Conservation (phyloP, 2,888 invertebrate species). For the Drosophila monieri region DNA sequence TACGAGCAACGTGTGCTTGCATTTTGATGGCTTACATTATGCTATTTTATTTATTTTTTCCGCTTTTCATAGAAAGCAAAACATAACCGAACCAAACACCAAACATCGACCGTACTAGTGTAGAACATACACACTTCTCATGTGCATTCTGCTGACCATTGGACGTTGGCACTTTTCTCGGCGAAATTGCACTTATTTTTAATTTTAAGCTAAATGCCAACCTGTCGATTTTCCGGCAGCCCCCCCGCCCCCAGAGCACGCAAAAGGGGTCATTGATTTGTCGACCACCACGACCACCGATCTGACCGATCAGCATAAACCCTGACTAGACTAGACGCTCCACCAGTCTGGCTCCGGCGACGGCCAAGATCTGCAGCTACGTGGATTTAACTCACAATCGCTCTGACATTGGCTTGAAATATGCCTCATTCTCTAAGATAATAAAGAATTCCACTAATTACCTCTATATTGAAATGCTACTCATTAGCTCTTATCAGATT, state of each 20-base stretch:
- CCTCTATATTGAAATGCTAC: constrained; percentile 10
- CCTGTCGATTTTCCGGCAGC: constrained; percentile 36
- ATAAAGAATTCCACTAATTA: constrained; percentile 9
- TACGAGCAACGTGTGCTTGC: constrained; percentile 33
- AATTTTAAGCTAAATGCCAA: constrained; percentile 57
- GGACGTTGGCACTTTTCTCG: constrained; percentile 27
- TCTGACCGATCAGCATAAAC: constrained; percentile 34
- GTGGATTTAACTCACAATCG: constrained; percentile 16
- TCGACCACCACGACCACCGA: constrained; percentile 6
- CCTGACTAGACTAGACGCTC: constrained; percentile 35
- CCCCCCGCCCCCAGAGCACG: constrained; percentile 16
- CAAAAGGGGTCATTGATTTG: constrained; percentile 67
- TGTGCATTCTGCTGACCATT: constrained; percentile 42
- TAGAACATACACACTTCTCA: constrained; percentile 35
- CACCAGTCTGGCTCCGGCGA: constrained; percentile 7
- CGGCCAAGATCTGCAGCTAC: constrained; percentile 12
- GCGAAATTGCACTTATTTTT: constrained; percentile 42
- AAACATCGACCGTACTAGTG: constrained; percentile 19
- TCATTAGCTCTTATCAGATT: constrained; percentile 28
- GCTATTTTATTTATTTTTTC: background rate
- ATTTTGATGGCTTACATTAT: constrained; percentile 3
- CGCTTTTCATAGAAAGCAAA: constrained; percentile 5
- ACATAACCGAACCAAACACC: background rate
- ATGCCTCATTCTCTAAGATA: constrained; percentile 5
- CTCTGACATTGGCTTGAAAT: constrained; percentile 27